Conservation (phyloP, 2,888 invertebrate species). For the Ferdinandea cuprea region DNA sequence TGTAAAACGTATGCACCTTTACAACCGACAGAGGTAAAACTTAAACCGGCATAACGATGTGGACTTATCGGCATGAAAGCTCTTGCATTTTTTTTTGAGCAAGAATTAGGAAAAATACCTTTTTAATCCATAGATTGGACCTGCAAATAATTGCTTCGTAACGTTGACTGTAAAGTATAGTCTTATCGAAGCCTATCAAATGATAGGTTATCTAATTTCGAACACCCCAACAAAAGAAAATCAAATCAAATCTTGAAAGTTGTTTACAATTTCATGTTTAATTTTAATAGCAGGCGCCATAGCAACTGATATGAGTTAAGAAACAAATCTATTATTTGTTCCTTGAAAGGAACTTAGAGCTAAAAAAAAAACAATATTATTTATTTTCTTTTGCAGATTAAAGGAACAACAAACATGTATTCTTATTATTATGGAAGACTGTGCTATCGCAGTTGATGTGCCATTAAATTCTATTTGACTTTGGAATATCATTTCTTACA, state of each 20-base stretch:
- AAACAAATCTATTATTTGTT: neutral
- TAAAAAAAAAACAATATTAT: neutral
- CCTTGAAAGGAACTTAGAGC: constrained; percentile 4
- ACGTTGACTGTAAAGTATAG: too few species aligned
- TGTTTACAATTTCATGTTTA: neutral
- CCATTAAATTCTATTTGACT: constrained; percentile 37
- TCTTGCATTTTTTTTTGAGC: too few species aligned
- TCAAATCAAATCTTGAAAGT: too few species aligned
- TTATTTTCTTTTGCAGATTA: constrained; percentile 7
- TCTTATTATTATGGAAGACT: constrained; percentile 62
- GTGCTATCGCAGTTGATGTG: constrained; percentile 67
- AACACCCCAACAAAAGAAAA: too few species aligned
- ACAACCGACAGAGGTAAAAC: too few species aligned
- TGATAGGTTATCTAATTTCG: neutral
- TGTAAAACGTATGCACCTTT: too few species aligned
- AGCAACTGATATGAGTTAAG: constrained; percentile 3
- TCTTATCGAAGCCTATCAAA: neutral
- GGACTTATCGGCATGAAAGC: too few species aligned
- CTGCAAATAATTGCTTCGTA: too few species aligned
- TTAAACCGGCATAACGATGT: too few species aligned
- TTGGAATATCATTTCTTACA: constrained; percentile 28
- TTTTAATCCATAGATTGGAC: too few species aligned
- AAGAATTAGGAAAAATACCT: too few species aligned
- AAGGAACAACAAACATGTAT: constrained; percentile 34
- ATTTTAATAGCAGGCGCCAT: neutral